Percentiles rank a stretch among this genome's conserved stretches.
These are phyloP conservation scores for Antheraea yamamai DNA, from an alignment of 2,888 invertebrate genomes.

Conservation along the genomic window DNA sequence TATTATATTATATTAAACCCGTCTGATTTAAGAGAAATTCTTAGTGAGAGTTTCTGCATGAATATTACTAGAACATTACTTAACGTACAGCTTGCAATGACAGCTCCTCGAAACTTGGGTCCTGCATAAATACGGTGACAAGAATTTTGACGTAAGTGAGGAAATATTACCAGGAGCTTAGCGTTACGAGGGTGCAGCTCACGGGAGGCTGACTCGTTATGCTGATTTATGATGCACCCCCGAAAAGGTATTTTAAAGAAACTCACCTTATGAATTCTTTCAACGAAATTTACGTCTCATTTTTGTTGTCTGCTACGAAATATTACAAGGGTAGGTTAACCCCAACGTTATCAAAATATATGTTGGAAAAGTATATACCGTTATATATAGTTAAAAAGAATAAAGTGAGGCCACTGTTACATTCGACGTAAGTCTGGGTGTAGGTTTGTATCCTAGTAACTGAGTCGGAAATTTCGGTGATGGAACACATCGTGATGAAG, in stretches of 20 bases:
- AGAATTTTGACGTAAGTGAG: constrained; percentile 79
- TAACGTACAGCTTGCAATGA: constrained; percentile 59
- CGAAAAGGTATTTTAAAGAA: constrained; percentile 64
- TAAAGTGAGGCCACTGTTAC: no score
- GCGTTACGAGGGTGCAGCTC: constrained; percentile 73
- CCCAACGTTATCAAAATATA: no score
- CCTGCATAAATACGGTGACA: constrained; percentile 73
- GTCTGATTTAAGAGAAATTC: constrained; percentile 25
- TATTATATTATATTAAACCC: background rate
- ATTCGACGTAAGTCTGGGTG: no score
- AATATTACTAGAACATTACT: constrained; percentile 42
- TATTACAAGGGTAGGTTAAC: constrained; percentile 29
- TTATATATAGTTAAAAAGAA: no score
- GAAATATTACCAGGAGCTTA: constrained; percentile 80
- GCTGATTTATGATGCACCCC: constrained; percentile 75
- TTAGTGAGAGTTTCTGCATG: constrained; percentile 22
- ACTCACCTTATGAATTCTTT: constrained; percentile 63
- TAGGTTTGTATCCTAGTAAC: no score
- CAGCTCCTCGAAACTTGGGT: constrained; percentile 60
- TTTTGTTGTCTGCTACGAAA: constrained; percentile 45
- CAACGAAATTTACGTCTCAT: constrained; percentile 27
- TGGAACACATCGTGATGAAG: no score
- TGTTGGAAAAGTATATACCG: no score
- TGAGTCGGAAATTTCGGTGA: no score
- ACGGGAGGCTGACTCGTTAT: constrained; percentile 76